Percentiles rank a stretch among this genome's conserved stretches.
Conservation (phyloP, 2,888 invertebrate genomes). For the Cataglyphis rosenhaueri region DNA sequence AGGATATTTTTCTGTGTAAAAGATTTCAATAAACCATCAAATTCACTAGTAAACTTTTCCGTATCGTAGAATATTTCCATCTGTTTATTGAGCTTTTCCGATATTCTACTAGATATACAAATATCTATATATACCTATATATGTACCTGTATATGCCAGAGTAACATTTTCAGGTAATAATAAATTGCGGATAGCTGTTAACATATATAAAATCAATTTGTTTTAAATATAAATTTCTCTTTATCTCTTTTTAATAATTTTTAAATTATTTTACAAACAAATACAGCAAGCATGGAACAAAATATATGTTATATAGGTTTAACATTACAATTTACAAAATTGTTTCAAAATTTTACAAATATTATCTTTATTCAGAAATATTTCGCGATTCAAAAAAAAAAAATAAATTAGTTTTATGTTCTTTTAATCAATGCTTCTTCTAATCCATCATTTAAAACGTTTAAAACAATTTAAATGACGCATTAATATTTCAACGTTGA, state of each 20-base stretch:
- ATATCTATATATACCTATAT: no score
- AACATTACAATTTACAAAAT: not conserved
- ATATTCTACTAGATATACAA: not conserved
- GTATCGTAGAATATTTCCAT: slow-evolving; percentile 28
- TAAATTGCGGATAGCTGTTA: not conserved
- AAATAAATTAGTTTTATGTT: not conserved
- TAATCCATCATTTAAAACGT: not conserved
- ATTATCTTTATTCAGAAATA: not conserved
- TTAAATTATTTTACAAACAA: not conserved
- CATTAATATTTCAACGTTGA: not conserved
- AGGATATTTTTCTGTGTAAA: slow-evolving; percentile 50
- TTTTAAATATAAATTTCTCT: not conserved
- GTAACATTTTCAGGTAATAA: slow-evolving; percentile 4
- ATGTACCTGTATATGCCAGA: not conserved
- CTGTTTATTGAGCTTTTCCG: slow-evolving; percentile 15
- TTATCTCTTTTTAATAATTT: not conserved
- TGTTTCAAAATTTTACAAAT: not conserved
- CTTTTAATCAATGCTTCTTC: not conserved
- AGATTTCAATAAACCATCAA: slow-evolving; percentile 39
- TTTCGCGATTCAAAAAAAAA: not conserved
- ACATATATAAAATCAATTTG: not conserved
- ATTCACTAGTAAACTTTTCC: slow-evolving; percentile 36
- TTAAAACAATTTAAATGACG: not conserved
- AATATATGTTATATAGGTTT: not conserved
- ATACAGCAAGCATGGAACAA: not conserved